These are phyloP conservation scores for Semaprochilodus insignis DNA, from an alignment of 2,797 vertebrate species.

Conservation along the genomic window DNA sequence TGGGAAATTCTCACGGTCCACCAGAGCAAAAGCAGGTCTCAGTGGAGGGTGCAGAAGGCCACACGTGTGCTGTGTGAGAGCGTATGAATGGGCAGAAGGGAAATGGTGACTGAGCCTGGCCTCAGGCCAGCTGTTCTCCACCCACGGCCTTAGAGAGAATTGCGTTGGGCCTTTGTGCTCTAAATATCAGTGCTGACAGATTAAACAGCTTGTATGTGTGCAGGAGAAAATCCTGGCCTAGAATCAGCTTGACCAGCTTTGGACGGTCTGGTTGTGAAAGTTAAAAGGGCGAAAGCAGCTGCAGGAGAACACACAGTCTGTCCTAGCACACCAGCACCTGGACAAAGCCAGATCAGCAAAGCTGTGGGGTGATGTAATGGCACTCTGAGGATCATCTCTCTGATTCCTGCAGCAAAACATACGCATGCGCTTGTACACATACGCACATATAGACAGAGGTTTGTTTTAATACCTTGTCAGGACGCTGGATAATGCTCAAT, in stretches of 20 bases:
- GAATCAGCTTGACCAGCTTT: not conserved
- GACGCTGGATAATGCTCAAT: too few species aligned
- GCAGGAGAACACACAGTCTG: slow-evolving; percentile 10
- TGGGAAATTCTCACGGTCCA: slow-evolving; percentile 27
- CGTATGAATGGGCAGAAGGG: slow-evolving; percentile 36
- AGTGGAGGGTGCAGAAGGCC: slow-evolving; percentile 20
- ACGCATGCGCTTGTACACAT: not conserved
- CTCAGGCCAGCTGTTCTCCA: slow-evolving; percentile 28
- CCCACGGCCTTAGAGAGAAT: not conserved
- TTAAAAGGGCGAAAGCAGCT: not conserved
- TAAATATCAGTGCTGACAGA: slow-evolving; percentile 15
- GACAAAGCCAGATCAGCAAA: slow-evolving; percentile 12
- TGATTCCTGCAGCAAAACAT: slow-evolving; percentile 7
- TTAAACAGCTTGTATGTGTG: not conserved
- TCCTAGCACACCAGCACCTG: not conserved
- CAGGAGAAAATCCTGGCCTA: slow-evolving; percentile 3
- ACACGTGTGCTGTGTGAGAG: slow-evolving; percentile 10
- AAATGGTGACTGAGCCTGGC: slow-evolving; percentile 32
- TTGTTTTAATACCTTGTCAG: not conserved
- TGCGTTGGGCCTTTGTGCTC: slow-evolving; percentile 6
- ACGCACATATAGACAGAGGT: not conserved
- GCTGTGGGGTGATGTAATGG: slow-evolving; percentile 29
- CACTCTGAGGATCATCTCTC: slow-evolving; percentile 25
- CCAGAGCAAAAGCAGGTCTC: not conserved
- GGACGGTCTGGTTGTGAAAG: not conserved